Evolutionary conservation across 2,113 vertebrate genomes (phyloP).

Genomic region (Spea multiplicata): DNA sequence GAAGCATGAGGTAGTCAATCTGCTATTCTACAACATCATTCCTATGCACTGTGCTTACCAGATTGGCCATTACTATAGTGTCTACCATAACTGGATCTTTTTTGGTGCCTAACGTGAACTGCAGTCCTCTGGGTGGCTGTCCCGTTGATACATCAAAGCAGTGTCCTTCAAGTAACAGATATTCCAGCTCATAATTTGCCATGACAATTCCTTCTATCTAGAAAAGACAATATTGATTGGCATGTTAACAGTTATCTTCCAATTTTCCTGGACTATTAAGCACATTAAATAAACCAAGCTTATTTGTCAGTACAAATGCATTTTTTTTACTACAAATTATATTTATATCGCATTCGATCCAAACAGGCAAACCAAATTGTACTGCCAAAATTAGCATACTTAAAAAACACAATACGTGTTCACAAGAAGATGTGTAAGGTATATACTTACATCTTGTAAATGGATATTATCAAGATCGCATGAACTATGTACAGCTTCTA

Average conservation of each 20-base stretch:
- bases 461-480: slow-evolving; percentile 95
- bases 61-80: slow-evolving; percentile 96
- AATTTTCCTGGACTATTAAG: too few relatives aligned
- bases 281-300: not conserved
- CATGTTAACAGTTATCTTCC: not conserved
- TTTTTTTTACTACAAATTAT: too few relatives aligned
- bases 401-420: too few relatives aligned
- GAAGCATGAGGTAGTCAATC: too few relatives aligned
- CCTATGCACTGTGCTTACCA: slow-evolving; percentile 69
- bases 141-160: slow-evolving; percentile 84
- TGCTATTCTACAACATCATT: not conserved
- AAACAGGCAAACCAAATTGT: too few relatives aligned
- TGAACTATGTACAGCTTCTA: slow-evolving; percentile 83
- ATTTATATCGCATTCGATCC: too few relatives aligned
- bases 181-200: slow-evolving; percentile 90
- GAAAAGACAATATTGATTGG: slow-evolving; percentile 24
- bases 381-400: too few relatives aligned
- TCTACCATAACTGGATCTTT: slow-evolving; percentile 79
- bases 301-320: not conserved
- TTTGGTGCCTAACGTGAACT: slow-evolving; percentile 89
- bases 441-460: slow-evolving; percentile 79
- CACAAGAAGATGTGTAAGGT: too few relatives aligned
- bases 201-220: slow-evolving; percentile 75
- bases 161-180: slow-evolving; percentile 90
- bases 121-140: slow-evolving; percentile 85